Base-by-base conservation (phyloP, 2,113 vertebrate genomes). In the Loxodonta africana region DNA sequence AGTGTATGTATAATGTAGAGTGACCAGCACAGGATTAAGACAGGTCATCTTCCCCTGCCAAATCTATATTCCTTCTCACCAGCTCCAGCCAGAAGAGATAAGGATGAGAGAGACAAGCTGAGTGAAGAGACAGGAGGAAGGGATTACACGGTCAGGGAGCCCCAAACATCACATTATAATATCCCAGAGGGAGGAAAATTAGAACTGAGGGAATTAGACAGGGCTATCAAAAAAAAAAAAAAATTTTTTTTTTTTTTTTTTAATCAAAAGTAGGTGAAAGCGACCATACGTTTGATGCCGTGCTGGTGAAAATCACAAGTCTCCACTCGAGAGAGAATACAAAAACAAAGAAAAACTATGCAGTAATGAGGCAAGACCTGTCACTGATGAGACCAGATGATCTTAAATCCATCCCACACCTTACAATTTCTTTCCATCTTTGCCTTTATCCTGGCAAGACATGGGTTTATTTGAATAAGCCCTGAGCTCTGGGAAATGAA, bases 401-500 rank as follows among this genome's bases (percentile, higher is more conserved):
- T 76, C 44, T 65, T 2, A 25, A 76, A 6, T 41, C 63, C 23
- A 2, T 30, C 92, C 48, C 12, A 48, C 1, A 10, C n/a, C 11
- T 30, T 48, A 30, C 15, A 14, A 12, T 88, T 30, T 81, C 69
- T 78, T 57, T 26, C 73, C 30, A 83, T 60, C 80, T 83, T 88
- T 63, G 23, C 84, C 51, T 88, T 33, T 1, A 23, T 57, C 82
- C 77, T 57, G 78, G 48, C 26, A 83, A 80, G 71, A 46, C 78
- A 17, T 0, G 3, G 23, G 11, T 93, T 76, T 51, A 5, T 94
- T 76, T 88, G 57, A 93, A 88, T 41, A 76, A 71, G 44, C 25
- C 78, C 87, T 51, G 86, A 91, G 51, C 37, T 91, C 83, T 78
- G 80, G 62, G 48, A 71, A 83, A 62, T 65, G 30, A 60, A n/a